phyloP scores from a whole-genome alignment of 2,797 vertebrate species.

The Podargus strigoides region DNA sequence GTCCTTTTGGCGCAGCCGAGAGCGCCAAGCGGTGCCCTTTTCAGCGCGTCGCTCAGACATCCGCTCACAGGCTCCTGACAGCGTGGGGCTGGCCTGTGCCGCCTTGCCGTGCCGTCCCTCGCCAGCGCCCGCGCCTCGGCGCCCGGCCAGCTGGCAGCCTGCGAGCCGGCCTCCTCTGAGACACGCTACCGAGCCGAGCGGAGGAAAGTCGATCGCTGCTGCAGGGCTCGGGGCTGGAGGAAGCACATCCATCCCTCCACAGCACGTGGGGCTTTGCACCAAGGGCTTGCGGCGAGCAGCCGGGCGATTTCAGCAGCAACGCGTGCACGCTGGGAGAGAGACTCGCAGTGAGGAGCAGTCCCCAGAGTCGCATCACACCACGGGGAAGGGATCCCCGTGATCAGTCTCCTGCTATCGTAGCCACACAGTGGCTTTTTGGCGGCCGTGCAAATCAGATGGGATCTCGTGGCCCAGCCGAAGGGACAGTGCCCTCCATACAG shows the following conservation, averaged over 20 bases:
- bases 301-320: background rate
- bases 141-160: background rate
- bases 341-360: rapidly evolving
- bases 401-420: background rate
- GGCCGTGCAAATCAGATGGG: background rate
- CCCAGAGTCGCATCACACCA: background rate
- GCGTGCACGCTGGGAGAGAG: rapidly evolving
- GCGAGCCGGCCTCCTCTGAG: rapidly evolving
- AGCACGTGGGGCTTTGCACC: background rate
- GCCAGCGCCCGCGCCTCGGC: background rate
- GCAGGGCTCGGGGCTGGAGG: background rate
- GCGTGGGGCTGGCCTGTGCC: background rate
- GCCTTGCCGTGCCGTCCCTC: background rate
- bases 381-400: background rate
- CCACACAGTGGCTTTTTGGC: background rate
- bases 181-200: rapidly evolving
- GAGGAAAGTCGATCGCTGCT: rapidly evolving
- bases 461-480: background rate
- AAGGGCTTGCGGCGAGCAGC: background rate
- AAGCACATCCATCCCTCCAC: rapidly evolving
- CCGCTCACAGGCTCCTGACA: background rate
- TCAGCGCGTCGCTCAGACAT: background rate
- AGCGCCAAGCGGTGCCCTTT: background rate
- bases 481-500: background rate
- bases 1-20: background rate